These are phyloP conservation scores for Lithosia quadra DNA, from an alignment of 2,888 invertebrate genomes.

Conservation along the genomic window DNA sequence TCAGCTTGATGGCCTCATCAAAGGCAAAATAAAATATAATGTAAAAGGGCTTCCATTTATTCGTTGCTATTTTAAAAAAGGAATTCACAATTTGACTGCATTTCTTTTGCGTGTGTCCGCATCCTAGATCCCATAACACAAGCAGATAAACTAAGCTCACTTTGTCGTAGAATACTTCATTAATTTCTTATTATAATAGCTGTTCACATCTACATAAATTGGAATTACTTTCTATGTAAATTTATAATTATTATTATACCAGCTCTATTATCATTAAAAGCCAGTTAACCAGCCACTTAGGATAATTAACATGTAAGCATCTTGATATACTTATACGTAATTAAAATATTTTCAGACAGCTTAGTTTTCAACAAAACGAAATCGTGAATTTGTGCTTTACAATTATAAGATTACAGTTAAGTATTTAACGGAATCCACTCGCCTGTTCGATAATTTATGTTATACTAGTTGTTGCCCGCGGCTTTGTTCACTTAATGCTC, in stretches of 20 bases:
- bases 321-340: not conserved
- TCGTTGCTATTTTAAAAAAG: too few species aligned
- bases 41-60: not conserved
- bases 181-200: too few species aligned
- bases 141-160: too few species aligned
- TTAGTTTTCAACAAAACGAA: not conserved
- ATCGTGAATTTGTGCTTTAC: not conserved
- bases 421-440: not conserved
- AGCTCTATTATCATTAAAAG: not conserved
- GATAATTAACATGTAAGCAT: constrained; percentile 1
- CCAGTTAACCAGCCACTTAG: not conserved
- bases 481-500: too few species aligned
- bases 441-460: not conserved
- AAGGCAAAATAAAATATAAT: too few species aligned
- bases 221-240: too few species aligned
- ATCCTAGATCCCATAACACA: too few species aligned
- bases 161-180: too few species aligned
- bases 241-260: not conserved
- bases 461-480: not conserved
- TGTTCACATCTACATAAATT: too few species aligned
- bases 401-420: not conserved
- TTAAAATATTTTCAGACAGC: not conserved
- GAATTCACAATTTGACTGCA: too few species aligned
- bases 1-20: too few species aligned
- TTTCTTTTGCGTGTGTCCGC: too few species aligned